These are phyloP conservation scores for Falco cherrug DNA, from an alignment of 2,797 vertebrate genomes.

Conservation along the genomic window DNA sequence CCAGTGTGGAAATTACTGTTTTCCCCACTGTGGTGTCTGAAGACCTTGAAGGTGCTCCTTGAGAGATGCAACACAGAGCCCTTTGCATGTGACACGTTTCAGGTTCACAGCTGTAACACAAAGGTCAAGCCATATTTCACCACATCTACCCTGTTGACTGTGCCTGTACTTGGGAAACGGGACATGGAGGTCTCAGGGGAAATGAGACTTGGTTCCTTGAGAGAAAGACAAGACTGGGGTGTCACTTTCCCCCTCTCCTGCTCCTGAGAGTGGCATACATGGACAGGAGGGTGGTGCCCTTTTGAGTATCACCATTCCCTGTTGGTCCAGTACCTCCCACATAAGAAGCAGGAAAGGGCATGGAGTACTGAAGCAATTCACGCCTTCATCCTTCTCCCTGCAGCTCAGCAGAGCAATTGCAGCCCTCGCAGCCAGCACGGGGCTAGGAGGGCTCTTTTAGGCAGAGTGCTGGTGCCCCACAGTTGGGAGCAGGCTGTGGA, in stretches of 20 bases:
- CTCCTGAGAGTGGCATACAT: neutral
- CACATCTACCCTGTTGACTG: neutral
- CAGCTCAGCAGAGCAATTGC: neutral
- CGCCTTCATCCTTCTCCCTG: neutral
- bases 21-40: neutral
- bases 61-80: neutral
- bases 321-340: neutral
- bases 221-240: neutral
- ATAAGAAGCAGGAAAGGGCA: neutral
- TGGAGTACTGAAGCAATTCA: neutral
- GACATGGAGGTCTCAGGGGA: neutral
- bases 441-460: neutral
- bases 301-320: neutral
- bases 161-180: neutral
- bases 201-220: neutral
- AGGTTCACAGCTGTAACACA: neutral
- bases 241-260: neutral
- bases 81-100: neutral
- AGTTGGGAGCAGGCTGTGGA: neutral
- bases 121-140: neutral
- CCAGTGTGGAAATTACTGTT: neutral
- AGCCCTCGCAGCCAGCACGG: fast-evolving
- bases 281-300: neutral
- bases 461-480: neutral
- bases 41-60: neutral